Percentiles rank a stretch among this genome's conserved stretches.
These are phyloP conservation scores for Panthera tigris DNA, from an alignment of 2,113 vertebrate genomes.

Conservation along the genomic window DNA sequence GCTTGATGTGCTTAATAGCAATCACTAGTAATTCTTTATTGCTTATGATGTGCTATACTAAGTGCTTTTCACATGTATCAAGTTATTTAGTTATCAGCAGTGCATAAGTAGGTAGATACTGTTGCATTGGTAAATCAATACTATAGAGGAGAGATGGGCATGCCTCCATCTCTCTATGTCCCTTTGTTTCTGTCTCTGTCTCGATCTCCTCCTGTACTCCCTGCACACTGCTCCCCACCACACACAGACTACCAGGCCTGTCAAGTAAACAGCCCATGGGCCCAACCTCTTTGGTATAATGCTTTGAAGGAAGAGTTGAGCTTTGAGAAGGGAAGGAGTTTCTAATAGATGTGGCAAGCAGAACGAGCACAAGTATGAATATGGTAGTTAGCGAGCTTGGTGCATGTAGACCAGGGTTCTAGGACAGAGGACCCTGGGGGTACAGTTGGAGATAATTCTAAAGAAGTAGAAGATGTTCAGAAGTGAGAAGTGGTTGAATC, in stretches of 20 bases:
- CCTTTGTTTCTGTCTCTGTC: not conserved
- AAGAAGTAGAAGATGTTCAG: not conserved
- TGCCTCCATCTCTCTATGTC: not conserved
- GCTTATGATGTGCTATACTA: not conserved
- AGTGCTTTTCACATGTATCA: not conserved
- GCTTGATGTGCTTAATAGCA: not conserved
- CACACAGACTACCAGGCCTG: not conserved
- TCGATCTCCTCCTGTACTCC: not conserved
- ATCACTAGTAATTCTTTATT: not conserved
- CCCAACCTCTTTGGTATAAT: not conserved
- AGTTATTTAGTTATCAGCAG: not conserved
- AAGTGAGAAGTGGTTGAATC: not conserved
- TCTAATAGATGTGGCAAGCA: not conserved
- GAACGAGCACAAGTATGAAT: not conserved
- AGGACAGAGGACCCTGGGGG: not conserved
- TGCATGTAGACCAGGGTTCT: not conserved
- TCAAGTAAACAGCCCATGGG: not conserved
- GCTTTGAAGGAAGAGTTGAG: not conserved
- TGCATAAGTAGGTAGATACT: not conserved
- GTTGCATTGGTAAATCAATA: not conserved
- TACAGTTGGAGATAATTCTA: not conserved
- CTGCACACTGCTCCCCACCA: fast-evolving
- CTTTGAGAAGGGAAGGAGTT: not conserved
- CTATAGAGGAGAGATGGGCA: not conserved
- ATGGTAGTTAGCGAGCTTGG: not conserved